Evolutionary conservation across 2,888 invertebrate genomes (phyloP).

Genomic region (Apodemia hepburni): DNA sequence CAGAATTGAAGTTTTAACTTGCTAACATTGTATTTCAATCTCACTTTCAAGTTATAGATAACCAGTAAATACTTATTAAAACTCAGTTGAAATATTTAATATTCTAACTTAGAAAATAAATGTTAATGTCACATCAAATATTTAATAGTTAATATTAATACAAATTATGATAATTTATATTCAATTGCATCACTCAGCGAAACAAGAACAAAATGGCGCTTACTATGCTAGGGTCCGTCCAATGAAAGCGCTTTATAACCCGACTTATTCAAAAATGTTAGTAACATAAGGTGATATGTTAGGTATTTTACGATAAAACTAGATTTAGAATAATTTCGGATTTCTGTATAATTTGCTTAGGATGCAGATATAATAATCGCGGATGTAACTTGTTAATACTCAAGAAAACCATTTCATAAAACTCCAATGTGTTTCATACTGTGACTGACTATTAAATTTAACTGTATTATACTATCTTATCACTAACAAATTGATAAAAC

Average conservation of each 20-base stretch:
- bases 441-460: constrained; percentile 17
- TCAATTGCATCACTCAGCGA: constrained; percentile 69
- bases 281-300: not conserved
- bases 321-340: not conserved
- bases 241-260: constrained; percentile 71
- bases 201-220: constrained; percentile 73
- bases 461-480: constrained; percentile 17
- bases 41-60: not conserved
- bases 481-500: not conserved
- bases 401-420: not conserved
- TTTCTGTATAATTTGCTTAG: not conserved
- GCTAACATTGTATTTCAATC: constrained; percentile 1
- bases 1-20: not conserved
- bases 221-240: constrained; percentile 39
- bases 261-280: constrained; percentile 41
- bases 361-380: not conserved
- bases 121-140: not conserved
- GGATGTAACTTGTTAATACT: not conserved
- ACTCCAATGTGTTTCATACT: not conserved
- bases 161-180: constrained; percentile 40
- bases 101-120: not conserved
- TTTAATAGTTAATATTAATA: constrained; percentile 13
- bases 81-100: not conserved
- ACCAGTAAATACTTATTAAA: not conserved
- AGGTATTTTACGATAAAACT: too few relatives aligned